Percentiles rank a stretch among this genome's conserved stretches.
phyloP scores from a whole-genome alignment of 1,140 invertebrate genomes.

The Procambarus clarkii region DNA sequence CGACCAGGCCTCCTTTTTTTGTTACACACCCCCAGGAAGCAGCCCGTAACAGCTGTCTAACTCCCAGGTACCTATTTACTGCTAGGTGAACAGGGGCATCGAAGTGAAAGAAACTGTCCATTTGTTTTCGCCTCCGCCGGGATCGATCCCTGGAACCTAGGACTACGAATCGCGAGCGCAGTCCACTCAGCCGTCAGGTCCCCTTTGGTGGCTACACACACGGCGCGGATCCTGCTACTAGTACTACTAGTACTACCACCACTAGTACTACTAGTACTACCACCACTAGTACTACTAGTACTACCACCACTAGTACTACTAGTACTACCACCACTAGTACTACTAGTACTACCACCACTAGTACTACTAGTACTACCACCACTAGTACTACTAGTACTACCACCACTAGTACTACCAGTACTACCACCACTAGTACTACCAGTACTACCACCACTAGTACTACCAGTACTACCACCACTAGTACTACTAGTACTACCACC shows the following conservation, averaged over 20 bases:
- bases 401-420: constrained; percentile 19
- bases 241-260: constrained; percentile 5
- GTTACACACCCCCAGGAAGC: too few species aligned
- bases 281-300: constrained; percentile 8
- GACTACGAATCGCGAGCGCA: too few species aligned
- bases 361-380: constrained; percentile 11
- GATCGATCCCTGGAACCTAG: too few species aligned
- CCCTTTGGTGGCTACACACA: too few species aligned
- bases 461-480: too few species aligned
- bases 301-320: constrained; percentile 21
- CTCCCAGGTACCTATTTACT: too few species aligned
- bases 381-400: constrained; percentile 10
- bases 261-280: background rate
- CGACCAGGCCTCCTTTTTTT: too few species aligned
- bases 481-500: constrained; percentile 5
- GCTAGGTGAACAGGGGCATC: too few species aligned
- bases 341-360: constrained; percentile 22
- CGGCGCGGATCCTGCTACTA: background rate
- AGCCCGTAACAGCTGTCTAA: too few species aligned
- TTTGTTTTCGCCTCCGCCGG: too few species aligned
- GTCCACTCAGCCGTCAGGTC: too few species aligned
- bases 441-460: background rate
- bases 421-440: background rate
- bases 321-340: constrained; percentile 14
- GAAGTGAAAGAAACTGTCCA: too few species aligned